Evolutionary conservation across 1,140 invertebrate genomes (phyloP), one percentile per base, ranked within the genome.

Genomic region (Polypedilum vanderplanki): DNA sequence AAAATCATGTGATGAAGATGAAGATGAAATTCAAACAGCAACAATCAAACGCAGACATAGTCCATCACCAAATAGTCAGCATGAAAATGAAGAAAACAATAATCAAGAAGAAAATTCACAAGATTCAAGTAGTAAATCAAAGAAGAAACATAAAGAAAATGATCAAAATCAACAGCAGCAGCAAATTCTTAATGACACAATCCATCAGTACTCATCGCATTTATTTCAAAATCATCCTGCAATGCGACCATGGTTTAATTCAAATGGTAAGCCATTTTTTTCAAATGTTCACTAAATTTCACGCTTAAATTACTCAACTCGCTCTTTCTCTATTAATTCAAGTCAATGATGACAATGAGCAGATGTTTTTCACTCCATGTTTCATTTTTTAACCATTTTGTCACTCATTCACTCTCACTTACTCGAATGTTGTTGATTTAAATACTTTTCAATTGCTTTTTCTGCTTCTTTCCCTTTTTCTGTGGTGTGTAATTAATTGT

Each of bases 1-100:
- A 12, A 74, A 76, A 5, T 33, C 5, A 74, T 74, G 67, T 40
- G 57, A 64, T 73, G 81, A 83, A 20, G 65, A 70, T 8, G 20
- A 20, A 3, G 46, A 57, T 57, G 65, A 70, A 9, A 5, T 70
- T 18, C 17, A 70, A 70, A 70, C n/a, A 22, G 65, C n/a, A 18
- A 20, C 17, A 70, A 22, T 70, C 8, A 70, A 70, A 70, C 17
- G 65, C n/a, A 18, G 17, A 9, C 65, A 70, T 10, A 70, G 65
- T 70, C 65, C 17, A 20, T 70, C 65, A n/a, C 65, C 65, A 70
- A 18, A 7, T 70, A 22, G 20, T 57, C 46, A 57, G n/a, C 12
- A 57, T 57, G 46, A 57, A 1, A 57, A 57, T 57, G 46, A 57
- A 57, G 12, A n/a, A 3, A n/a, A 70, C 10, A 20, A 70, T 70